A percentile compares a stretch with the other conserved stretches of the same genome.
Evolutionary conservation across 1,140 invertebrate genomes (phyloP).

Genomic region (Drosophila nebulosa): DNA sequence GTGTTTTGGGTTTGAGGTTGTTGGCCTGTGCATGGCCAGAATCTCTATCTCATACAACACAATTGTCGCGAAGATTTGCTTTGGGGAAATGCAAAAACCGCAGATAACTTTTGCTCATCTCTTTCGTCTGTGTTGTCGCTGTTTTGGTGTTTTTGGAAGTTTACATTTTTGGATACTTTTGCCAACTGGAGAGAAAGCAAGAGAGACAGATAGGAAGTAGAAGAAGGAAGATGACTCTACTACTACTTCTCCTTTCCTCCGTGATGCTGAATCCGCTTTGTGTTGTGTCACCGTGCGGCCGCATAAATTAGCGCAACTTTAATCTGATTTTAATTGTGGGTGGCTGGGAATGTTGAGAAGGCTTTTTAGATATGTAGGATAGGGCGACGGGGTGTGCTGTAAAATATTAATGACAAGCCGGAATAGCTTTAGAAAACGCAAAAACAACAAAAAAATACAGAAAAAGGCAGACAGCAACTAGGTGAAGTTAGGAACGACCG

Average conservation of each 20-base stretch:
- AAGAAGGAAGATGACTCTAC: no score
- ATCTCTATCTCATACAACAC: neutral
- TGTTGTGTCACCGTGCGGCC: conserved; percentile 75
- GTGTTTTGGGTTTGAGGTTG: neutral
- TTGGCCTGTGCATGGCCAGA: neutral
- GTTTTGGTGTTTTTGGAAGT: conserved; percentile 28
- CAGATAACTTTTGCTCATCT: neutral
- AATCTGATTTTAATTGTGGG: conserved; percentile 78
- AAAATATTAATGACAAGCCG: conserved; percentile 69
- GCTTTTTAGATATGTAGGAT: neutral
- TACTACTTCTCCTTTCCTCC: conserved; percentile 8
- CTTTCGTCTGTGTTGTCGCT: conserved; percentile 3
- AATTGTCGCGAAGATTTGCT: conserved; percentile 6
- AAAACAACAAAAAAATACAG: conserved; percentile 3
- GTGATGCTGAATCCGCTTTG: conserved; percentile 48
- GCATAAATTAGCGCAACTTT: conserved; percentile 78
- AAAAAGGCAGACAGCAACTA: conserved; percentile 29
- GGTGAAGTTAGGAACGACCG: conserved; percentile 18
- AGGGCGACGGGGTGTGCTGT: conserved; percentile 28
- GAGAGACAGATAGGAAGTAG: neutral
- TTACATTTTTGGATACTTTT: conserved; percentile 6
- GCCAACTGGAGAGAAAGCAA: neutral
- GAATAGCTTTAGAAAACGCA: neutral
- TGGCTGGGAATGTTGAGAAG: conserved; percentile 14
- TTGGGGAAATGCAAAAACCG: neutral